Evolutionary conservation across 30 jellyfish, hydroid and myxozoan genomes (phyloP).

Genomic region (Catostylus mosaicus): DNA sequence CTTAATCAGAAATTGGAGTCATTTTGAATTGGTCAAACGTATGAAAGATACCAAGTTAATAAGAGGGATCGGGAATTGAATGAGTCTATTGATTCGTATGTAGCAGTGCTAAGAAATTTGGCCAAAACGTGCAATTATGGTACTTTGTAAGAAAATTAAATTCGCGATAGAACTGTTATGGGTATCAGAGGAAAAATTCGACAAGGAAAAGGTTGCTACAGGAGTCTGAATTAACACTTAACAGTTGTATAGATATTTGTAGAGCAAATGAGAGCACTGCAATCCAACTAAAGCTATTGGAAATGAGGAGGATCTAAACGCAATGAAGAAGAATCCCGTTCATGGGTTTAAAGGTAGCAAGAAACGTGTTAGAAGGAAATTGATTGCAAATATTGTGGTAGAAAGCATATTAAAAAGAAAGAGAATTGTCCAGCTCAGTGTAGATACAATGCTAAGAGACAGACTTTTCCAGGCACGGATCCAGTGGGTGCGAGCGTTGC

Average conservation of each 20-base stretch:
- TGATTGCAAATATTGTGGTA: constrained; percentile 9
- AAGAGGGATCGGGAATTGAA: constrained; percentile 23
- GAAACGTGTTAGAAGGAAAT: constrained; percentile 9
- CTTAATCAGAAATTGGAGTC: constrained; percentile 7
- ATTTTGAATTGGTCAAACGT: constrained; percentile 8
- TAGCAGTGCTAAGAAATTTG: constrained; percentile 16
- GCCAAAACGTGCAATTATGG: constrained; percentile 26
- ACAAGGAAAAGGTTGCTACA: constrained; percentile 26
- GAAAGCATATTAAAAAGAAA: constrained; percentile 4
- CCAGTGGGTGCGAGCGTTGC: too few relatives aligned
- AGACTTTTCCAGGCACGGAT: too few relatives aligned
- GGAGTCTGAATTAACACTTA: constrained; percentile 21
- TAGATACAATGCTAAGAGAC: constrained; percentile 26
- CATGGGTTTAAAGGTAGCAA: constrained; percentile 2
- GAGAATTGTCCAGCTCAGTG: constrained; percentile 3
- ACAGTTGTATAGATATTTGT: constrained; percentile 10
- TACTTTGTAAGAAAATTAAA: constrained; percentile 9
- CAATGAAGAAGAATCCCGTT: constrained; percentile 9
- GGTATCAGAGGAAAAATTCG: constrained; percentile 17
- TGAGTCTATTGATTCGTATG: constrained; percentile 13
- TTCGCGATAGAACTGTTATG: constrained; percentile 15
- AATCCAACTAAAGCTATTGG: constrained; percentile 2
- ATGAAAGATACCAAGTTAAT: constrained; percentile 20
- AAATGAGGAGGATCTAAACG: constrained; percentile 3
- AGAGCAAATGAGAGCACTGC: constrained; percentile 6